A percentile compares a stretch with the other conserved stretches of the same genome.
phyloP scores from a whole-genome alignment of 2,113 vertebrate genomes.

The Catharus fuscescens region DNA sequence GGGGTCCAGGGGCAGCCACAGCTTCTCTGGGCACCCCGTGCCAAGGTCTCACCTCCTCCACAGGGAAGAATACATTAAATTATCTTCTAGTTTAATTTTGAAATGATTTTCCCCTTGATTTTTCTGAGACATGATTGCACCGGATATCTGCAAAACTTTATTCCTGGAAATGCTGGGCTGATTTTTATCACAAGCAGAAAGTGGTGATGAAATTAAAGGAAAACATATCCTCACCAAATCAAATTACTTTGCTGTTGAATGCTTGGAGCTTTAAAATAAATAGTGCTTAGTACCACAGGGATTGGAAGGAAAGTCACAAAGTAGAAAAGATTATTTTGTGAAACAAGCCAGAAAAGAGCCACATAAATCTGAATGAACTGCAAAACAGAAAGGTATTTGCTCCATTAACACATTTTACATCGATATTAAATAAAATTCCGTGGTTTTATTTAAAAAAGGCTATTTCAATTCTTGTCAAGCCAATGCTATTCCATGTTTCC shows the following conservation, averaged over 20 bases:
- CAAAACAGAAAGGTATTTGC: background rate
- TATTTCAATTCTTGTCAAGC: background rate
- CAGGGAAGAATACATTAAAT: background rate
- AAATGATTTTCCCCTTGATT: background rate
- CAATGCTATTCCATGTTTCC: background rate
- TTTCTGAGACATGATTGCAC: background rate
- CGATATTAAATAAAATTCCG: constrained; percentile 2
- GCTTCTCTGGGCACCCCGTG: background rate
- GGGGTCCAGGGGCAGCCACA: background rate
- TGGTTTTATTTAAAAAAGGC: background rate
- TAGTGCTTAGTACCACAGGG: background rate
- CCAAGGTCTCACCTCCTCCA: rapidly evolving
- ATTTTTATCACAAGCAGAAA: background rate
- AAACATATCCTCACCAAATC: background rate
- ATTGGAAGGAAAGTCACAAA: background rate
- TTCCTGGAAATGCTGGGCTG: background rate
- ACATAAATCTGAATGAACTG: constrained; percentile 25
- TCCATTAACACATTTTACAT: background rate
- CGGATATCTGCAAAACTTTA: background rate
- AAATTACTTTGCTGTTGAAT: background rate
- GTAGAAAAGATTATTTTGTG: background rate
- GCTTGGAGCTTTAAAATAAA: background rate
- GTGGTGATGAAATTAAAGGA: background rate
- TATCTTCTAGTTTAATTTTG: background rate
- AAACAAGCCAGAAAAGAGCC: background rate